phyloP scores from a whole-genome alignment of 2,888 invertebrate species.

The Acrocyrtus sp. region DNA sequence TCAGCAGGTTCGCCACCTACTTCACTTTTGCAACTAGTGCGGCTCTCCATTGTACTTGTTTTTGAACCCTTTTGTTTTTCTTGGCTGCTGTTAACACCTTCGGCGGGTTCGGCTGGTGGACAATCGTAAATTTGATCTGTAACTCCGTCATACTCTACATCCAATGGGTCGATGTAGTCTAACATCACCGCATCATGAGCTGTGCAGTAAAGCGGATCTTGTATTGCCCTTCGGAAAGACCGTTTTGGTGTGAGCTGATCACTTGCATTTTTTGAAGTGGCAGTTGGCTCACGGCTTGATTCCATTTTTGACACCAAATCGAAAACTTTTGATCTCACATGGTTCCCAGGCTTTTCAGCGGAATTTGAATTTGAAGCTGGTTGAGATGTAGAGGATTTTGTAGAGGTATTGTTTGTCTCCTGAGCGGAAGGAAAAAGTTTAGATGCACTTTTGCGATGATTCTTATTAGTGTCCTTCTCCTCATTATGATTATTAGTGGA shows the following conservation, averaged over 20 bases:
- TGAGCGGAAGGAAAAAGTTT: slow-evolving; percentile 10
- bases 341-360: slow-evolving; percentile 36
- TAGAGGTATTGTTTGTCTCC: slow-evolving; percentile 19
- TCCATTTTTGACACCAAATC: slow-evolving; percentile 63
- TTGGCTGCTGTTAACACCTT: slow-evolving; percentile 22
- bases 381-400: slow-evolving; percentile 24
- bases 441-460: slow-evolving; percentile 28
- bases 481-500: slow-evolving; percentile 36
- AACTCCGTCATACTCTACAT: slow-evolving; percentile 58
- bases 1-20: slow-evolving; percentile 28
- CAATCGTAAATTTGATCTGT: slow-evolving; percentile 63
- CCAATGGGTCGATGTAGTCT: slow-evolving; percentile 62
- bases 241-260: slow-evolving; percentile 59
- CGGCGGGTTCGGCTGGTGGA: slow-evolving; percentile 58
- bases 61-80: slow-evolving; percentile 45
- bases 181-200: slow-evolving; percentile 56
- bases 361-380: slow-evolving; percentile 21
- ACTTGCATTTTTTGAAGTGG: slow-evolving; percentile 39
- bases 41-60: slow-evolving; percentile 48
- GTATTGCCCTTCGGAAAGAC: slow-evolving; percentile 50
- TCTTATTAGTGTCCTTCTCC: slow-evolving; percentile 46
- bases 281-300: slow-evolving; percentile 56
- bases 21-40: slow-evolving; percentile 30
- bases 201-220: slow-evolving; percentile 40
- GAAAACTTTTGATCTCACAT: slow-evolving; percentile 60